Conservation (phyloP, 2,113 vertebrate genomes). For the Archocentrus centrarchus region DNA sequence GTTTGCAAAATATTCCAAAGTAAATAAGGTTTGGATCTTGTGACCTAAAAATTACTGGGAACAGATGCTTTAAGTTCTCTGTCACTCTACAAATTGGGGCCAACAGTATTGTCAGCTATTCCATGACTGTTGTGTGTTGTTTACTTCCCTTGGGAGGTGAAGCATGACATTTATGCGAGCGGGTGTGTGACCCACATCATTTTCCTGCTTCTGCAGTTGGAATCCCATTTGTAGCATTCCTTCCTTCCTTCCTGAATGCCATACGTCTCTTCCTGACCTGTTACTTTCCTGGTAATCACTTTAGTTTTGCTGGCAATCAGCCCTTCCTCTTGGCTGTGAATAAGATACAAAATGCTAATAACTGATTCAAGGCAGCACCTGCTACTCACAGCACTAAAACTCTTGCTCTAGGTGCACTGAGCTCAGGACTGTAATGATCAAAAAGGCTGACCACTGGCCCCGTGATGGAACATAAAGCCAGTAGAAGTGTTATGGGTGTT, state of each 20-base stretch:
- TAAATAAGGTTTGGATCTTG: background rate
- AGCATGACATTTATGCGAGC: slow-evolving; percentile 28
- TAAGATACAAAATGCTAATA: background rate
- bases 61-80: slow-evolving; percentile 11
- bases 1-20: slow-evolving; percentile 18
- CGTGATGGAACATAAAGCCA: background rate
- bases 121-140: slow-evolving; percentile 23
- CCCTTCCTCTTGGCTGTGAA: background rate
- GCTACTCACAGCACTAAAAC: background rate
- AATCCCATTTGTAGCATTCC: slow-evolving; percentile 47
- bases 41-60: slow-evolving; percentile 11
- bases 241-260: slow-evolving; percentile 24
- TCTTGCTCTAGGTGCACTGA: background rate
- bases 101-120: slow-evolving; percentile 27
- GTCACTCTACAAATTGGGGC: slow-evolving; percentile 21
- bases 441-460: background rate
- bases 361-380: background rate
- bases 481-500: background rate
- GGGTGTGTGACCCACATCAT: slow-evolving; percentile 30
- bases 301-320: background rate
- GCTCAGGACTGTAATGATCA: background rate
- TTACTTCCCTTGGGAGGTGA: slow-evolving; percentile 22
- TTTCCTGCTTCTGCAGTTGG: background rate
- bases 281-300: slow-evolving; percentile 3
- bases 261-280: background rate